Percentiles rank a stretch among this genome's conserved stretches.
Conservation (phyloP, 2,113 vertebrate genomes). For the Anoura caudifer region DNA sequence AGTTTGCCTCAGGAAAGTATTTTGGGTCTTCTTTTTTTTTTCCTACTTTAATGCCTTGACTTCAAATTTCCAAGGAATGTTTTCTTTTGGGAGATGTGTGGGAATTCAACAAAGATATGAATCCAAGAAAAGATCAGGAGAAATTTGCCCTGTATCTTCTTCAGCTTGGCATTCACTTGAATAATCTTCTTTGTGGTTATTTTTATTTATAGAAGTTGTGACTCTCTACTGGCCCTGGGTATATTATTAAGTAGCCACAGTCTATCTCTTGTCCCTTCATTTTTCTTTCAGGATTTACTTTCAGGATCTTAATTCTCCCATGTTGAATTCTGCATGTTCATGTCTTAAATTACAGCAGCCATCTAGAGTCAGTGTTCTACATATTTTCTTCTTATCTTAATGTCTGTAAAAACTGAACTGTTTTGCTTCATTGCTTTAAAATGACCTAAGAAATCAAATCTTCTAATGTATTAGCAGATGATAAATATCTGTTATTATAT, state of each 20-base stretch:
- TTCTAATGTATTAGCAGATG: not conserved
- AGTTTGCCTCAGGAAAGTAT: not conserved
- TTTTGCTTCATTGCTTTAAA: not conserved
- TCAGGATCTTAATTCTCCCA: not conserved
- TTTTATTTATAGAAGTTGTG: not conserved
- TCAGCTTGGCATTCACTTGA: not conserved
- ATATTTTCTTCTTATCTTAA: not conserved
- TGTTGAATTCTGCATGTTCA: not conserved
- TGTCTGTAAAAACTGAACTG: not conserved
- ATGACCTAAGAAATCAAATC: not conserved
- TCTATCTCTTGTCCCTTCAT: not conserved
- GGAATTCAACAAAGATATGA: not conserved
- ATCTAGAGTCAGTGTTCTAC: not conserved
- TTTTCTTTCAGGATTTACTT: not conserved
- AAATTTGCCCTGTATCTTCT: not conserved
- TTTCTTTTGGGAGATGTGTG: not conserved
- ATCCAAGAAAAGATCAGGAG: not conserved
- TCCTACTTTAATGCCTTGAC: not conserved
- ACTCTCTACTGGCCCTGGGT: not conserved
- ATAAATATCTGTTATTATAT: not conserved
- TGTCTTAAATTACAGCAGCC: not conserved
- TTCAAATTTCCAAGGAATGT: constrained; percentile 26
- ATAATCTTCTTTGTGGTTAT: not conserved
- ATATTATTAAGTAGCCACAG: not conserved
- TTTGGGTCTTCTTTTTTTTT: not conserved